Conservation (phyloP, 2,797 vertebrate genomes). For the Acridotheres tristis region DNA sequence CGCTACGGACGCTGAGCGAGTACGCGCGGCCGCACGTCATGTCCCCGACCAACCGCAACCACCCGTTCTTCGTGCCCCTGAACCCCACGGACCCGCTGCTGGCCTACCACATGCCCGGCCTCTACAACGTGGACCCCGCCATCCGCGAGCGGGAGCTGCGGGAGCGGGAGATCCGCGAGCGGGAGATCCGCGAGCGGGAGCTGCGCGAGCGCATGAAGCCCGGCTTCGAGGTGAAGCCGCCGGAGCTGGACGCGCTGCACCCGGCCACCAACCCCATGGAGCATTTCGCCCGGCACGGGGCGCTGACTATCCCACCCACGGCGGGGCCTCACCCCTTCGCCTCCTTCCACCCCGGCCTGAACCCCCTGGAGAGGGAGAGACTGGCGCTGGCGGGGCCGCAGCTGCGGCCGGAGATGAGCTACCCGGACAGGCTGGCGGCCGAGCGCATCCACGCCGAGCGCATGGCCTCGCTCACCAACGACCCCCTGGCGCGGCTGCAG, state of each 20-base stretch:
- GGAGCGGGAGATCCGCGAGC: slow-evolving; percentile 90
- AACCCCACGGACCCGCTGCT: slow-evolving; percentile 92
- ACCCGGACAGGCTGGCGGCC: slow-evolving; percentile 93
- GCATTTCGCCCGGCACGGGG: slow-evolving; percentile 96
- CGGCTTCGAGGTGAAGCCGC: slow-evolving; percentile 97
- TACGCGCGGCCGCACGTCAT: slow-evolving; percentile 98
- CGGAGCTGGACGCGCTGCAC: slow-evolving; percentile 93
- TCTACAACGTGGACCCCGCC: slow-evolving; percentile 93
- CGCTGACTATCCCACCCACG: slow-evolving; percentile 90
- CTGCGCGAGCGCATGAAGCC: slow-evolving; percentile 97
- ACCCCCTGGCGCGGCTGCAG: slow-evolving; percentile 96
- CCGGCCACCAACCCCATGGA: slow-evolving; percentile 98
- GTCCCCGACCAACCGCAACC: slow-evolving; percentile 97
- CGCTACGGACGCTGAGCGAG: slow-evolving; percentile 96
- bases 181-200: slow-evolving; percentile 93
- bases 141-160: slow-evolving; percentile 93
- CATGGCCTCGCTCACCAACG: slow-evolving; percentile 95
- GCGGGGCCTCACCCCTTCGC: slow-evolving; percentile 94
- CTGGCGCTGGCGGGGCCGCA: slow-evolving; percentile 93
- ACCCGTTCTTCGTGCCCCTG: slow-evolving; percentile 97
- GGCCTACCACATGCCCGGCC: slow-evolving; percentile 95
- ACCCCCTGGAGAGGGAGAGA: slow-evolving; percentile 94
- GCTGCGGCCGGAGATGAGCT: slow-evolving; percentile 95
- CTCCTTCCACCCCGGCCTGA: slow-evolving; percentile 94
- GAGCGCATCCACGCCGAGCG: slow-evolving; percentile 96